Conservation (phyloP, 2,797 vertebrate species). For the Sebastes miniatus region DNA sequence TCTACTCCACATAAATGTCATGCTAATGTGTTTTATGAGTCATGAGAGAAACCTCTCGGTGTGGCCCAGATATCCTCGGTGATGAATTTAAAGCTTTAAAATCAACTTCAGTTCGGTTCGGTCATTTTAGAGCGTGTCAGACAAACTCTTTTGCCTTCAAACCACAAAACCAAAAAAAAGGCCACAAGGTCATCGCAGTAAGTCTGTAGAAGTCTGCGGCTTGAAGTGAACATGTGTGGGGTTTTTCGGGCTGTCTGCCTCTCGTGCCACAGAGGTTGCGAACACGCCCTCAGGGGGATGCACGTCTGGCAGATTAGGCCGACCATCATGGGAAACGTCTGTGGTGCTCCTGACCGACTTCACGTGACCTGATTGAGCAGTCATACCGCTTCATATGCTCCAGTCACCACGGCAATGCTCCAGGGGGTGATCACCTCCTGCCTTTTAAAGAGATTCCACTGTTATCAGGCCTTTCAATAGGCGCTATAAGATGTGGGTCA, state of each 20-base stretch:
- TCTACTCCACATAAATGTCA: conserved; percentile 54
- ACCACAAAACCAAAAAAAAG: not conserved
- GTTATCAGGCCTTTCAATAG: too few species aligned
- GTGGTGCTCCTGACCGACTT: conserved; percentile 75
- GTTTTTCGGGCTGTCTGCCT: not conserved
- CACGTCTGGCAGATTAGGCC: conserved; percentile 68
- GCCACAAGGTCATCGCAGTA: not conserved
- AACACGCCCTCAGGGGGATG: conserved; percentile 45
- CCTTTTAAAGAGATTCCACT: not conserved
- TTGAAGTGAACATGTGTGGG: conserved; percentile 53
- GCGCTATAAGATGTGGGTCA: too few species aligned
- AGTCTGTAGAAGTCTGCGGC: not conserved
- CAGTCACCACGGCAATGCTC: conserved; percentile 58
- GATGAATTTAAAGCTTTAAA: conserved; percentile 10
- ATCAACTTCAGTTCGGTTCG: not conserved
- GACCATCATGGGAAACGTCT: conserved; percentile 65
- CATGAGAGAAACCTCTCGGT: conserved; percentile 32
- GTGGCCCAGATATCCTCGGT: conserved; percentile 47
- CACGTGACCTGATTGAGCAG: conserved; percentile 82
- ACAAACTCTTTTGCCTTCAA: not conserved
- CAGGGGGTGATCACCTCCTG: conserved; percentile 33
- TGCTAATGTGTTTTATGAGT: conserved; percentile 65
- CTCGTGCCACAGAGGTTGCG: conserved; percentile 23
- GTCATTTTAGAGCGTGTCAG: not conserved
- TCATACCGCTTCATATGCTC: conserved; percentile 69